Percentiles rank a stretch among this genome's conserved stretches.
Conservation (phyloP, 2,797 vertebrate species). For the Botia kubotai region DNA sequence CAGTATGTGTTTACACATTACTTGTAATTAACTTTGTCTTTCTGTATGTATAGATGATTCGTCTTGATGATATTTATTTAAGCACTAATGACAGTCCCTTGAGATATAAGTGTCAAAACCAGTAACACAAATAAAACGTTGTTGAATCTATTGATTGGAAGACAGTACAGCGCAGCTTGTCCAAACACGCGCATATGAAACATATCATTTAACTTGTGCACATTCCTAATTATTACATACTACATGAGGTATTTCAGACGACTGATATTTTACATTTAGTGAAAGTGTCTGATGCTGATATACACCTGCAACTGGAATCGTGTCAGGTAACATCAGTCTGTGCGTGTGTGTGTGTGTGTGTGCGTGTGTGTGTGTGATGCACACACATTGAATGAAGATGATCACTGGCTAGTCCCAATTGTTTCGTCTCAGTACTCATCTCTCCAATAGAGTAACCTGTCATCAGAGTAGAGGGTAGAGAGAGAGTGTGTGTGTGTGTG, state of each 20-base stretch:
- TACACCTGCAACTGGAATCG: background rate
- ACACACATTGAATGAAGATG: slow-evolving; percentile 26
- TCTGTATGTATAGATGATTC: background rate
- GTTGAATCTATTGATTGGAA: background rate
- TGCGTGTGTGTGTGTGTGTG: slow-evolving; percentile 10
- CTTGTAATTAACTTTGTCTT: background rate
- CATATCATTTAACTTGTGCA: background rate
- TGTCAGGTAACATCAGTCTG: background rate
- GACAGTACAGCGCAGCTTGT: background rate
- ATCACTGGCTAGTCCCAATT: slow-evolving; percentile 45
- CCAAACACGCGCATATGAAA: too few relatives aligned
- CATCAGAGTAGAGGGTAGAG: slow-evolving; percentile 37
- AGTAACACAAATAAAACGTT: background rate
- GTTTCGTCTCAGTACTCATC: slow-evolving; percentile 32
- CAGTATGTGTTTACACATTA: background rate
- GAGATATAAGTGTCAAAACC: background rate
- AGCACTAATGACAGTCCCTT: background rate
- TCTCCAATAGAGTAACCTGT: slow-evolving; percentile 33
- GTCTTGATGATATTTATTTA: background rate
- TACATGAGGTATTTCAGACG: background rate
- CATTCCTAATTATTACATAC: background rate
- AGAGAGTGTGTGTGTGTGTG: background rate
- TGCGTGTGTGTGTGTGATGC: background rate
- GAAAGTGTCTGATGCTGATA: background rate
- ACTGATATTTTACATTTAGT: background rate